Evolutionary conservation across 2,113 vertebrate species (phyloP), one percentile per base, ranked within the genome.

Genomic region (Castor canadensis): DNA sequence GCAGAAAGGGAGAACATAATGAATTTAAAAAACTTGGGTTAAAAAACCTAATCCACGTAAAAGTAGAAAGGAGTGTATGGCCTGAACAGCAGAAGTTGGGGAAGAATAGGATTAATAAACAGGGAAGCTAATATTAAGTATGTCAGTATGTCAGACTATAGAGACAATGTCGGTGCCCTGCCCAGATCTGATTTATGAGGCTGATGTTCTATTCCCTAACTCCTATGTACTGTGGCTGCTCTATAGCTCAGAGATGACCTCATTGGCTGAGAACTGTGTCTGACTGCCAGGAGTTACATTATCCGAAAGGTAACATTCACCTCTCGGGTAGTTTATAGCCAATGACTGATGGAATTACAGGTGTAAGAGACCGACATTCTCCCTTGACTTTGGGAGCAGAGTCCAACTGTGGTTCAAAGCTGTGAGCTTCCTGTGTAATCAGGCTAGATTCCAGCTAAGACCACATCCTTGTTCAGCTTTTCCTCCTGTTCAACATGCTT

Each of bases 91-190:
- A 82, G 30, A 8, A 86, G 2, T 4, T 79, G 79, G n/a, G n/a
- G 38, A 96, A 85, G 94, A 87, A 75, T 60, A 82, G 32, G 69
- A 13, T 77, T 85, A 84, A 24, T 67, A 85, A 45, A 85, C 66
- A 12, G 87, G 49, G 92, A 85, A 64, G 24, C 12, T 35, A 66
- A 30, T 35, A 92, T 72, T 66, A n/a, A n/a, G n/a, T n/a, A n/a
- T n/a, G n/a, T n/a, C n/a, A n/a, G n/a, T n/a, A n/a, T n/a, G n/a
- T n/a, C n/a, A n/a, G n/a, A n/a, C n/a, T 84, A 2, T 15, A 56
- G 58, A 89, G 32, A 66, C 26, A 58, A 1, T 64, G 0, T n/a
- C 87, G 75, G 80, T 92, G 28, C 30, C 30, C 16, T 52, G 64
- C 22, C n/a, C 40, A 85, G 28, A 87, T 71, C 22, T 95, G 24